Conservation (phyloP, 2,113 vertebrate species). For the Platycercus adscitus region DNA sequence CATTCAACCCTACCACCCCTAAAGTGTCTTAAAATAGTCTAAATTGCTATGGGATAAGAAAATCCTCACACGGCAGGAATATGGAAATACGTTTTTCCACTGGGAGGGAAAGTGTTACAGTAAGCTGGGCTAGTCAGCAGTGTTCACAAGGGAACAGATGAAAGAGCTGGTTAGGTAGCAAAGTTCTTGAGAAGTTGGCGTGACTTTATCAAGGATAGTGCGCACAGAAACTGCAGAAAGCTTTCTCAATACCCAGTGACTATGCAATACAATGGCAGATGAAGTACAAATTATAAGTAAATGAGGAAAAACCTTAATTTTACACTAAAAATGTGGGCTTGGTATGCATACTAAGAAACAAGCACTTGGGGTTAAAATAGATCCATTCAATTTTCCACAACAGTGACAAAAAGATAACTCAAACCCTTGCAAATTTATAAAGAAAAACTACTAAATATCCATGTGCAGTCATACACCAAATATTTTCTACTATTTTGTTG, state of each 20-base stretch:
- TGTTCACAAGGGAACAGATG: neutral
- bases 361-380: neutral
- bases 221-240: neutral
- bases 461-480: neutral
- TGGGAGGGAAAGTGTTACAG: neutral
- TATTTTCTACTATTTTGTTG: neutral
- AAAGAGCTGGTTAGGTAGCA: neutral
- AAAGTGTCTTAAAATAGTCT: neutral
- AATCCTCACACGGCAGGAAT: neutral
- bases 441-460: neutral
- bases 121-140: neutral
- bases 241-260: neutral
- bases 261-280: neutral
- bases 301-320: neutral
- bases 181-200: neutral
- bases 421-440: neutral
- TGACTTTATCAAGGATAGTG: no score
- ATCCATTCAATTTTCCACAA: neutral
- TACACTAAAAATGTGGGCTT: neutral
- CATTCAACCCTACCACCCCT: neutral
- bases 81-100: neutral
- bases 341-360: neutral
- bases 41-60: neutral
- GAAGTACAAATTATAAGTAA: neutral
- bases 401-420: neutral